Percentiles rank a stretch among this genome's conserved stretches.
These are phyloP conservation scores for Hydrozoanthus tunicans DNA, from an alignment of 64 coral and sea anemone species.

Conservation along the genomic window DNA sequence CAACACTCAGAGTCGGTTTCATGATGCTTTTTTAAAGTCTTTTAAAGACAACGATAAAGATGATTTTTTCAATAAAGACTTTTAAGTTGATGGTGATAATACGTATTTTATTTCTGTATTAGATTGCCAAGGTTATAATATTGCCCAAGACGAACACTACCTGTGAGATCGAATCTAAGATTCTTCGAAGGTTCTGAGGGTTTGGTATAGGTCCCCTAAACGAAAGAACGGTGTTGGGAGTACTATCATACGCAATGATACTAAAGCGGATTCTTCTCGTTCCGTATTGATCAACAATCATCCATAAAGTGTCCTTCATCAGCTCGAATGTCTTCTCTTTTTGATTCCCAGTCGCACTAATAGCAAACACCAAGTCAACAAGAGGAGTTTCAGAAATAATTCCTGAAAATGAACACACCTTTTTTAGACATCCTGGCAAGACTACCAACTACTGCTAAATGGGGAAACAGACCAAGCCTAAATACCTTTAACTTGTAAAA, in stretches of 20 bases:
- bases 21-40: background rate
- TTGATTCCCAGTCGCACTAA: slow-evolving; percentile 68
- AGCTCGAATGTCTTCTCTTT: slow-evolving; percentile 53
- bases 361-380: slow-evolving; percentile 78
- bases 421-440: background rate
- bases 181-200: slow-evolving; percentile 29
- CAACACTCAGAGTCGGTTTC: too few species aligned
- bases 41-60: background rate
- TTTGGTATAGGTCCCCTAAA: slow-evolving; percentile 64
- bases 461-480: too few species aligned
- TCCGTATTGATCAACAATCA: slow-evolving; percentile 60
- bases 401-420: slow-evolving; percentile 20
- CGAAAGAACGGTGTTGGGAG: slow-evolving; percentile 24
- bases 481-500: too few species aligned
- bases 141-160: background rate
- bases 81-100: too few species aligned
- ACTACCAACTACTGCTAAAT: background rate
- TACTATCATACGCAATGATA: slow-evolving; percentile 57
- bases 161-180: slow-evolving; percentile 43
- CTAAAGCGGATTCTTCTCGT: slow-evolving; percentile 67
- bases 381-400: slow-evolving; percentile 24
- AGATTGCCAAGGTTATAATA: too few species aligned
- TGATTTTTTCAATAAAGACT: background rate
- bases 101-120: too few species aligned
- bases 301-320: slow-evolving; percentile 70